A percentile compares a stretch with the other conserved stretches of the same genome.
Conservation (phyloP, 1,140 invertebrate species). For the Hylaeus anthracinus region DNA sequence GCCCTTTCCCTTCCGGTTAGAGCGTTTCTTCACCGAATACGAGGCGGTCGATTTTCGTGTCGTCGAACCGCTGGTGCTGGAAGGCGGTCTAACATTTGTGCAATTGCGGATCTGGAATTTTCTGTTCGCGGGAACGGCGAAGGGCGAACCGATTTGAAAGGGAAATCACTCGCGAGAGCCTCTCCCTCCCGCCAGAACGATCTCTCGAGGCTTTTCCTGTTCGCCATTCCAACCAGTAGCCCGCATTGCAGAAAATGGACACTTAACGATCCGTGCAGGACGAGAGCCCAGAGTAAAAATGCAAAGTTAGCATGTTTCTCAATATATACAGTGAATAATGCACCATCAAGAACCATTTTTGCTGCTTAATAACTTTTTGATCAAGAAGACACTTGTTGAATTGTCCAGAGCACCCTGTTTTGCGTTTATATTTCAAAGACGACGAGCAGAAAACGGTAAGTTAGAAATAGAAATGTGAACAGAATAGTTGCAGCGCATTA, state of each 20-base stretch:
- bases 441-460: no score
- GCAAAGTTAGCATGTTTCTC: no score
- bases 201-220: conserved; percentile 39
- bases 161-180: conserved; percentile 52
- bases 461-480: no score
- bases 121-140: conserved; percentile 49
- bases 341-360: no score
- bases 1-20: conserved; percentile 22
- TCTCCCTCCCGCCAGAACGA: conserved; percentile 60
- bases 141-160: conserved; percentile 65
- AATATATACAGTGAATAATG: no score
- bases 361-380: no score
- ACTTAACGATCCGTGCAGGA: no score
- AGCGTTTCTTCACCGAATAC: neutral
- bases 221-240: conserved; percentile 5
- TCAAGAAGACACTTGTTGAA: no score
- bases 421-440: no score
- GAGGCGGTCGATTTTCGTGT: conserved; percentile 24
- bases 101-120: conserved; percentile 64
- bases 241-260: neutral
- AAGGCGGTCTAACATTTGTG: conserved; percentile 60
- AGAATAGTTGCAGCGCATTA: no score
- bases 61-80: neutral
- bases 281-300: no score
- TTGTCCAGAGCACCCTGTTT: no score